Base-by-base conservation (phyloP, 2,113 vertebrate species). In the Engystomops pustulosus region DNA sequence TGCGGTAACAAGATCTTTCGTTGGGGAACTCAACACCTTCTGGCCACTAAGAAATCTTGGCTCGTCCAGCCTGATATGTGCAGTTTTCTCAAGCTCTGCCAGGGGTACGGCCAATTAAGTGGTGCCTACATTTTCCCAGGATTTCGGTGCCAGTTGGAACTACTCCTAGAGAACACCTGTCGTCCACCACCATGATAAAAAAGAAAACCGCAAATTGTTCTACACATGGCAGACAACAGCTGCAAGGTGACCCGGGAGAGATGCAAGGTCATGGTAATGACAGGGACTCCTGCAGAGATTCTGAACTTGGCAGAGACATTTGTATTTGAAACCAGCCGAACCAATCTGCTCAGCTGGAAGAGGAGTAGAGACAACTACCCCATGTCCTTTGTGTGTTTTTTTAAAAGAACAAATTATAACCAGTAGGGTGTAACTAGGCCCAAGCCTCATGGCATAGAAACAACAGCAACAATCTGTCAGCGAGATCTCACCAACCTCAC, bases 171-270 rank as follows among this genome's bases (percentile, higher is more conserved):
- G 58, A 84, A 77, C 72, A 84, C 81, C 81, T 77, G 81, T 67
- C 58, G 81, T 67, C 58, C 14, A 76, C 30, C 8, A 18, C 69
- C 45, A 45, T 18, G 72, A 76, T 68, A 51, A 77, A 72, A 82
- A 74, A 77, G 49, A 84, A 76, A 51, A 9, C 18, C 65, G 32
- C 44, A 76, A 67, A 84, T 53, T 65, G 38, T 30, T 83, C n/a
- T 83, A 12, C 53, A 83, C 41, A 68, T 65, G 70, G 44, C 71
- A 84, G 14, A 38, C 58, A 84, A 77, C 81, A 84, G 81, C 81
- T 84, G 81, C 72, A 77, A 38, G 72, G 72, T 84, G 81, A 84
- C 72, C 74, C 18, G 14, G 15, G 58, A 67, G 71, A 2, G 27
- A 68, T 53, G 53, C 72, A 41, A 76, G 72, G 71, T 84, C 72